Base-by-base conservation (phyloP, 2,888 invertebrate genomes). In the Diadromus collaris region DNA sequence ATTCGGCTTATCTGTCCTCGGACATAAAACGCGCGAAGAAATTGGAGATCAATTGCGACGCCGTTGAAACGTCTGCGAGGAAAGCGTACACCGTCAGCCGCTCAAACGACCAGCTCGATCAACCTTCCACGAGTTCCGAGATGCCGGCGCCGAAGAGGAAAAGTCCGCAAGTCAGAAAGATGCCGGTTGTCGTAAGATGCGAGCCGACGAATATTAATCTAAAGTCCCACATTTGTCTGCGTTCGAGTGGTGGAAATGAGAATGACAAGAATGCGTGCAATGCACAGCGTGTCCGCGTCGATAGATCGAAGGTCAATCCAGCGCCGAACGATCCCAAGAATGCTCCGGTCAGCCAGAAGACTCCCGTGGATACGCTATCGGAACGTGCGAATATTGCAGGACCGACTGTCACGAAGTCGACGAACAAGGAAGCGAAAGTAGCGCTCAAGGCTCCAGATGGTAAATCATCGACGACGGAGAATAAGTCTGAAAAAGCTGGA, bases 401-500 rank as follows among this genome's bases (percentile, higher is more conserved):
- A 69, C 5, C 51, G 1, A 46, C 48, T 16, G 44, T 32, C 46
- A 6, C 48, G 1, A 54, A 48, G 21, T 44, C 65, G 6, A 21
- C 56, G 44, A 68, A 48, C 6, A 76, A 70, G 61, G 71, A 46
- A 34, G 46, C 58, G 32, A 69, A 27, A 24, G 13, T 4, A 21
- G 16, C 24, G n/a, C 24, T 29, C 24, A 46, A 63, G 21, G 19
- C 24, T 24, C 63, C 44, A 38, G 67, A 64, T 13, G 38, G 60
- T 0, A 65, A 65, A 41, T 34, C 29, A 1, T 32, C 16, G 16
- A 21, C 46, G n/a, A 32, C 21, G 56, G 64, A 74, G n/a, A 74
- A 48, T 6, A 65, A 61, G 16, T 24, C 32, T 2, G 69, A 38
- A n/a, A 68, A 64, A 27, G 7, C 44, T 5, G 86, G 86, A 48